Evolutionary conservation across 2,888 invertebrate genomes (phyloP), one percentile per base, ranked within the genome.

Genomic region (Bursaphelenchus okinawaensis): DNA sequence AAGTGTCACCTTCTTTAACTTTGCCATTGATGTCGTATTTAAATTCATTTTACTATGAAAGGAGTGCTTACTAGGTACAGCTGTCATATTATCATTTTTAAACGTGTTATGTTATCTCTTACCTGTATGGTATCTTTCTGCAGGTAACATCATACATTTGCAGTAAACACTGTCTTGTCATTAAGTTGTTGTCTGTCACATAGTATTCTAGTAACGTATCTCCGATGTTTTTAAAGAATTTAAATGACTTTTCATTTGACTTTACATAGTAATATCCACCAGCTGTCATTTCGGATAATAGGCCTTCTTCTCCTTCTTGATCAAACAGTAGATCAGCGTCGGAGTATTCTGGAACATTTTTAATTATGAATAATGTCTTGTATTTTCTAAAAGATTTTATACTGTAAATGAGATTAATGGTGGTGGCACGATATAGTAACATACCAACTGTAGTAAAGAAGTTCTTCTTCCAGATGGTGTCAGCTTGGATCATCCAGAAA

Each of bases 111-210:
- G 1, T 9, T 19, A 27, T 40, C n/a, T n/a, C 64, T 55, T 31
- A 76, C 76, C 66, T 76, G 67, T 78, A 79, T 12, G 78, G 75
- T 28, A 79, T 77, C 27, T 68, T 71, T 40, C 70, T 74, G 56
- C 79, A 79, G 31, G 68, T 64, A 28, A 69, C 63, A 4, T 70
- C 74, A 22, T 63, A 63, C 29, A 62, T 60, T 16, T 61, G 52
- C 20, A 54, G 66, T 23, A 74, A 55, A 57, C 79, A 80, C 61
- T 74, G 68, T 7, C 71, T 66, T 22, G 75, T 69, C 79, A 79
- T 79, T 23, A 79, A 64, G 65, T 79, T 79, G 61, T 79, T 79
- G 63, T 79, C 79, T 22, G 79, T 79, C 7, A 74, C 68, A 65
- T 72, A 80, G 28, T 73, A 64, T 55, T 72, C 62, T 29, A 73